Percentiles rank a stretch among this genome's conserved stretches.
These are phyloP conservation scores for Pocillopora verrucosa DNA, from an alignment of 64 coral and sea anemone genomes.

Conservation along the genomic window DNA sequence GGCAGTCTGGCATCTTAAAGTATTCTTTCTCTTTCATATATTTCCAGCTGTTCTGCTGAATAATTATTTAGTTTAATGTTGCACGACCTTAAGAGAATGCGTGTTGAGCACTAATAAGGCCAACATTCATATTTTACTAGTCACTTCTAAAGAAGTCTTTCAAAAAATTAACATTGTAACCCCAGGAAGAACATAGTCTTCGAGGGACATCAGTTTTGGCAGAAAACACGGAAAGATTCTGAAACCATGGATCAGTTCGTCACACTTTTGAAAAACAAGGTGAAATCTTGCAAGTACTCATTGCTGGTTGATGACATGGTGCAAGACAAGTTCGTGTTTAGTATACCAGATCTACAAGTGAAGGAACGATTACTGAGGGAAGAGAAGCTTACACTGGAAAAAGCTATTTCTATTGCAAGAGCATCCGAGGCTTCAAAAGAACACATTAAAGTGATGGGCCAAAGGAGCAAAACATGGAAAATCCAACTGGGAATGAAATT, in stretches of 20 bases:
- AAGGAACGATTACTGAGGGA: slow-evolving; percentile 31
- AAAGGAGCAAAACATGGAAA: slow-evolving; percentile 11
- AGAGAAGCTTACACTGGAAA: slow-evolving; percentile 46
- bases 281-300: slow-evolving; percentile 39
- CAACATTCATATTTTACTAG: too few species aligned
- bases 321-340: slow-evolving; percentile 31
- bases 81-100: too few species aligned
- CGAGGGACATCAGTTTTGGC: slow-evolving; percentile 51
- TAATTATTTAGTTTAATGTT: too few species aligned
- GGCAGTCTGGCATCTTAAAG: too few species aligned
- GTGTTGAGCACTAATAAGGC: too few species aligned
- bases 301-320: slow-evolving; percentile 14
- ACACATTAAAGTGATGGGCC: slow-evolving; percentile 37
- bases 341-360: slow-evolving; percentile 19
- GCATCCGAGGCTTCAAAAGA: slow-evolving; percentile 42
- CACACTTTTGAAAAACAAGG: slow-evolving; percentile 44
- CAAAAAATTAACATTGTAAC: too few species aligned
- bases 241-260: slow-evolving; percentile 39
- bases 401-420: slow-evolving; percentile 36
- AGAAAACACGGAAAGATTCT: slow-evolving; percentile 26
- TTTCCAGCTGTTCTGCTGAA: too few species aligned
- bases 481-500: slow-evolving; percentile 21
- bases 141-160: too few species aligned
- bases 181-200: slow-evolving; percentile 43
- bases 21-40: too few species aligned